Evolutionary conservation across 2,888 invertebrate genomes (phyloP).

Genomic region (Drosophila ustulata): DNA sequence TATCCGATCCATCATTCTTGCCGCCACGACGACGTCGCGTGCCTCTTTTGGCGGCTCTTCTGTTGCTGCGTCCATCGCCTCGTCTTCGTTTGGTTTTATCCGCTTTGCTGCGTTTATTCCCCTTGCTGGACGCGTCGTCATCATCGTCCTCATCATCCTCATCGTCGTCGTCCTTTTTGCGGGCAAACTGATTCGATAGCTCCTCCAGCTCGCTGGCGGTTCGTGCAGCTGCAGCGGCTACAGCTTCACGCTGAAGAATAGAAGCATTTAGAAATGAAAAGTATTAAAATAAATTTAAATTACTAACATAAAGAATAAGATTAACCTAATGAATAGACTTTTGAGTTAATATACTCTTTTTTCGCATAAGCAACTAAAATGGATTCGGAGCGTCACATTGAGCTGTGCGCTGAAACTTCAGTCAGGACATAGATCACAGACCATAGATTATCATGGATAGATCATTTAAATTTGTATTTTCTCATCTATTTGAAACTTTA

Average conservation of each 20-base stretch:
- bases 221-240: slow-evolving; percentile 84
- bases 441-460: too few relatives aligned
- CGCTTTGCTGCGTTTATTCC: slow-evolving; percentile 47
- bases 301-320: too few relatives aligned
- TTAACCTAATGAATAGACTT: too few relatives aligned
- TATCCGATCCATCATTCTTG: slow-evolving; percentile 70
- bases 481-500: too few relatives aligned
- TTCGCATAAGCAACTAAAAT: too few relatives aligned
- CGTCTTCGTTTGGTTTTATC: slow-evolving; percentile 82
- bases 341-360: too few relatives aligned
- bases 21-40: slow-evolving; percentile 68
- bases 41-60: slow-evolving; percentile 71
- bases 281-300: not conserved
- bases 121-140: slow-evolving; percentile 80
- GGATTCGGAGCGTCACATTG: too few relatives aligned
- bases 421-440: too few relatives aligned
- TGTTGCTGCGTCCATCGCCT: slow-evolving; percentile 77
- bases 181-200: slow-evolving; percentile 22
- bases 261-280: not conserved
- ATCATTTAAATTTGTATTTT: too few relatives aligned
- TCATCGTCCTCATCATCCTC: slow-evolving; percentile 63
- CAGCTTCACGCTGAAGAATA: slow-evolving; percentile 43
- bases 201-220: slow-evolving; percentile 61
- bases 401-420: too few relatives aligned
- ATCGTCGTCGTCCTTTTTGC: slow-evolving; percentile 41